A percentile compares a stretch with the other conserved stretches of the same genome.
Evolutionary conservation across 1,140 invertebrate species (phyloP).

Genomic region (Doryteuthis pealeii): DNA sequence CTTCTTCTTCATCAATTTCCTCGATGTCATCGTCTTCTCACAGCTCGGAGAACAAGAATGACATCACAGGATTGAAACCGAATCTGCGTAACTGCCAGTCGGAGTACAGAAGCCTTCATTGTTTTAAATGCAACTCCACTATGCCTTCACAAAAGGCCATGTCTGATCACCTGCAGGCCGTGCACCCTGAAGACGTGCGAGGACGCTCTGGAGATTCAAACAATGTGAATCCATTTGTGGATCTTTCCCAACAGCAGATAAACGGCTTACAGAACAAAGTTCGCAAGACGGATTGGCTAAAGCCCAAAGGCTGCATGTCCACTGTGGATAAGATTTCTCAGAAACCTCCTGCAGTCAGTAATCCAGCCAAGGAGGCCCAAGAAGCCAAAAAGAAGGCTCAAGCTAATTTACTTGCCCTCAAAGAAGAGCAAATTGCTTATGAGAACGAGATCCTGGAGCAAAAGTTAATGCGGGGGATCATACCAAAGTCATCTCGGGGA

Average conservation of each 20-base stretch:
- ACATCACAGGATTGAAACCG: background rate
- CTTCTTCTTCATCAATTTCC: background rate
- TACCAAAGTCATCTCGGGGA: background rate
- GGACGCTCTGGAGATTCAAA: background rate
- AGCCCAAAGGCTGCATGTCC: background rate
- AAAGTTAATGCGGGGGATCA: background rate
- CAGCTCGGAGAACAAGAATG: background rate
- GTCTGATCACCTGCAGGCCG: background rate
- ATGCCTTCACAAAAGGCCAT: background rate
- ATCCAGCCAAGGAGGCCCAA: background rate
- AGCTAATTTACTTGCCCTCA: background rate
- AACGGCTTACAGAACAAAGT: background rate
- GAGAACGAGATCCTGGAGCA: background rate
- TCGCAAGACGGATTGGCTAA: background rate
- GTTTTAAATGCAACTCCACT: background rate
- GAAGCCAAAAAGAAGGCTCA: background rate
- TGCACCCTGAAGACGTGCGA: background rate
- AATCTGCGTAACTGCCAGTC: background rate
- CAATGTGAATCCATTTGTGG: background rate
- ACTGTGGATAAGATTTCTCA: background rate
- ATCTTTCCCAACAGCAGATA: background rate
- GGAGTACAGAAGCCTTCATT: background rate
- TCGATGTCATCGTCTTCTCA: background rate
- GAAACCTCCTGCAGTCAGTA: background rate
- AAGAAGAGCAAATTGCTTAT: background rate